Evolutionary conservation across 2,113 vertebrate genomes (phyloP), one percentile per base, ranked within the genome.

Genomic region (Cryptomyrus ogoouensis): DNA sequence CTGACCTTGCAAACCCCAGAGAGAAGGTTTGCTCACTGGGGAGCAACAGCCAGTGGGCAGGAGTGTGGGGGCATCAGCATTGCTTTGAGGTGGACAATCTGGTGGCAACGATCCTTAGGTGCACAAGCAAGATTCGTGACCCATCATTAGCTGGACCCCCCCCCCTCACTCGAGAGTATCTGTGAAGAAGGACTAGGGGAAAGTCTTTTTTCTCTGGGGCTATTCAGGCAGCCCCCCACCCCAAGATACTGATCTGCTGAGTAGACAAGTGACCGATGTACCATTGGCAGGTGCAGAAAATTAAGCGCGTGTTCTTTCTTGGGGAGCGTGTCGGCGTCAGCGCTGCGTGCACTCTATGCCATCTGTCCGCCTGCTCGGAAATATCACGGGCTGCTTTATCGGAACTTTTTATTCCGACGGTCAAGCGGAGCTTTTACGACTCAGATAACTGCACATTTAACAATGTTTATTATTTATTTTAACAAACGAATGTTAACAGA

Each of bases 281-380:
- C 5, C 27, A 2, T 3, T 39, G 50, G 85, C 85, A 53, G 85
- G 85, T 35, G 47, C 83, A 27, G 47, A 56, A 53, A 87, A 56
- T 56, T 56, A 84, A 87, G 24, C 85, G n/a, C 85, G 15, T 46
- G 19, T 39, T 87, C 85, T 56, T 85, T 85, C 83, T 47, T 50
- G 44, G 12, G 31, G 83, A n/a, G 83, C 42, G 12, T 56, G 31
- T 17, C 27, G 19, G 50, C n/a, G 6, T 53, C 24, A 47, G 83
- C 44, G 21, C 39, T 24, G 42, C 44, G 70, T 39, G 10, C 70
- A 12, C 27, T 1, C 12, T 39, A n/a, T n/a, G 35, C 70, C 70
- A 39, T 77, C 70, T 77, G 70, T 77, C 31, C 15, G 42, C 83
- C 46, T 12, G 83, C 42, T n/a, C 83, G 21, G n/a, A 86, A 86